Evolutionary conservation across 2,888 invertebrate genomes (phyloP), one percentile per base, ranked within the genome.

Genomic region (Gymnosoma rotundatum): DNA sequence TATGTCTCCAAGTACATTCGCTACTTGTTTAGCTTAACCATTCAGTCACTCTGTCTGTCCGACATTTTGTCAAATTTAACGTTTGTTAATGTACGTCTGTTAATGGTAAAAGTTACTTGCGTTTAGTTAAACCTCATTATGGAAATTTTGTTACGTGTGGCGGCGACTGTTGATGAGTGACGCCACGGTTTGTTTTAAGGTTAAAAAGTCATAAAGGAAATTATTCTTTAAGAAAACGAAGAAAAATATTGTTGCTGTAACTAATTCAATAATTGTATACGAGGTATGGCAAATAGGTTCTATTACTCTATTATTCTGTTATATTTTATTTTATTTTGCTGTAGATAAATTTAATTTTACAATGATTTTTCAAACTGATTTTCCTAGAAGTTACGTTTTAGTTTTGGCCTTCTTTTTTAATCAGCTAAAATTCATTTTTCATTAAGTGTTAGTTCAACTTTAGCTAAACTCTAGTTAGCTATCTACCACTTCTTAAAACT

Each of bases 71-170:
- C 52, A 69, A 38, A 2, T 52, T 12, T 42, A 42, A 42, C 61
- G 54, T 38, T 45, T 63, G n/a, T n/a, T n/a, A n/a, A n/a, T n/a
- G n/a, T n/a, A n/a, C n/a, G n/a, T n/a, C n/a, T n/a, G 21, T 56
- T 45, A 56, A 42, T 25, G 21, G 67, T 21, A 66, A 72, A 79
- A 73, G 85, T 86, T 86, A 83, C 82, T 83, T 75, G 83, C 83
- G 79, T 81, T 80, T 84, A 81, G 56, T 60, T 78, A 74, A 84
- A 74, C 84, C 86, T 86, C 78, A 86, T 86, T 86, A 86, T 84
- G 86, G 85, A 86, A 86, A 84, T 86, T 86, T 25, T 86, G 85
- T 86, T 86, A 86, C 83, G 85, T 86, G 86, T 86, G 86, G 85
- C 80, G 82, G 83, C 83, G 66, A 76, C 76, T 80, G 83, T 67